A percentile compares a stretch with the other conserved stretches of the same genome.
These are phyloP conservation scores for Thymelicus lineola DNA, from an alignment of 2,888 invertebrate species.

Conservation along the genomic window DNA sequence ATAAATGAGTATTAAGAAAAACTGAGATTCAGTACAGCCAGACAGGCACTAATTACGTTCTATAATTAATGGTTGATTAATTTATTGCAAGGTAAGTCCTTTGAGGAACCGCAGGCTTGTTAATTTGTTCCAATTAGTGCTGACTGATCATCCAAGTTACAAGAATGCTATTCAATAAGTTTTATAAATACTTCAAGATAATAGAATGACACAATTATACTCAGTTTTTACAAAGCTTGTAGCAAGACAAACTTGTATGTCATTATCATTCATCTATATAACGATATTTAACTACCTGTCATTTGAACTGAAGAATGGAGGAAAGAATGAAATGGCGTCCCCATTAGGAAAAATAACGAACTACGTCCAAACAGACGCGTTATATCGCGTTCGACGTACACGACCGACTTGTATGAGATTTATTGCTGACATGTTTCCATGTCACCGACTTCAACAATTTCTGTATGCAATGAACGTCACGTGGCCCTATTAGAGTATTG, in stretches of 20 bases:
- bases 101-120: conserved; percentile 13
- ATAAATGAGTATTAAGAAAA: not conserved
- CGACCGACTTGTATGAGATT: conserved; percentile 20
- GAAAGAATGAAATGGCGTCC: conserved; percentile 28
- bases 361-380: conserved; percentile 36
- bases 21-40: not conserved
- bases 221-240: no score
- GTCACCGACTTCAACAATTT: conserved; percentile 1
- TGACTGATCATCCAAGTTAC: not conserved
- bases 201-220: no score
- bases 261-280: not conserved
- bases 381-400: conserved; percentile 20
- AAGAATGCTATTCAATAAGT: no score
- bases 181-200: no score
- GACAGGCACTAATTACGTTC: not conserved
- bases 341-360: conserved; percentile 35
- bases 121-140: conserved; percentile 15
- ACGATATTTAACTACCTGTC: conserved; percentile 7
- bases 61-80: not conserved
- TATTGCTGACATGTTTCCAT: conserved; percentile 25
- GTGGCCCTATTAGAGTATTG: not conserved
- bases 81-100: conserved; percentile 3
- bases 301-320: conserved; percentile 18
- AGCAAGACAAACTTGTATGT: not conserved
- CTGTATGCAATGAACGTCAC: not conserved